phyloP scores from a whole-genome alignment of 2,797 vertebrate species.

The Cossypha niveicapilla region DNA sequence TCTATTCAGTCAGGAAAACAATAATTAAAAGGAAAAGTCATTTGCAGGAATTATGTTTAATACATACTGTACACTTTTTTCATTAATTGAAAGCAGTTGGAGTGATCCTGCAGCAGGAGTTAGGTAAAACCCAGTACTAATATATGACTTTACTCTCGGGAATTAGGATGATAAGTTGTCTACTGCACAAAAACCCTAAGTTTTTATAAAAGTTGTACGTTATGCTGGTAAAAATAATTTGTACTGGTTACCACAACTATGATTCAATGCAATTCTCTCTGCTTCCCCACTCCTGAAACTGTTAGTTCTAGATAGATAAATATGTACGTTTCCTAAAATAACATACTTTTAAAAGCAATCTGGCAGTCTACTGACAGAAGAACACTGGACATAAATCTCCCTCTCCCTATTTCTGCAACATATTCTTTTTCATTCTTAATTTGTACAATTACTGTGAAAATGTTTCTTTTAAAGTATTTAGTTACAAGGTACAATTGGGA shows the following conservation, averaged over 20 bases:
- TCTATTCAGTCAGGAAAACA: neutral
- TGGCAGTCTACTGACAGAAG: neutral
- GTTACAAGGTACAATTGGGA: neutral
- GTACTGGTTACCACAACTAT: neutral
- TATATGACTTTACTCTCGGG: neutral
- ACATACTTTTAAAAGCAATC: neutral
- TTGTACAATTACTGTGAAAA: neutral
- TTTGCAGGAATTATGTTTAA: neutral
- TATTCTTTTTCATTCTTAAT: neutral
- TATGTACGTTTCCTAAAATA: neutral
- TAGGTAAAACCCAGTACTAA: neutral
- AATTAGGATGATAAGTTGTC: neutral
- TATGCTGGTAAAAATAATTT: neutral
- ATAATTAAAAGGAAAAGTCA: slow-evolving; percentile 7
- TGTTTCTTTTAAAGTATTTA: neutral
- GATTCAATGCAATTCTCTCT: neutral
- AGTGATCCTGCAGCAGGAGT: neutral
- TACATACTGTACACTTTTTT: neutral
- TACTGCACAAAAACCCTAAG: neutral
- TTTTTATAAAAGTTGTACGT: neutral
- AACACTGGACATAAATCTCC: neutral
- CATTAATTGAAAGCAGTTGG: neutral
- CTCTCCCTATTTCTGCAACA: neutral
- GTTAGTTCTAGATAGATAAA: neutral
- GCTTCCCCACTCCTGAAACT: neutral